These are phyloP conservation scores for Hydrotaea cyrtoneurina DNA, from an alignment of 2,888 invertebrate species.

Conservation along the genomic window DNA sequence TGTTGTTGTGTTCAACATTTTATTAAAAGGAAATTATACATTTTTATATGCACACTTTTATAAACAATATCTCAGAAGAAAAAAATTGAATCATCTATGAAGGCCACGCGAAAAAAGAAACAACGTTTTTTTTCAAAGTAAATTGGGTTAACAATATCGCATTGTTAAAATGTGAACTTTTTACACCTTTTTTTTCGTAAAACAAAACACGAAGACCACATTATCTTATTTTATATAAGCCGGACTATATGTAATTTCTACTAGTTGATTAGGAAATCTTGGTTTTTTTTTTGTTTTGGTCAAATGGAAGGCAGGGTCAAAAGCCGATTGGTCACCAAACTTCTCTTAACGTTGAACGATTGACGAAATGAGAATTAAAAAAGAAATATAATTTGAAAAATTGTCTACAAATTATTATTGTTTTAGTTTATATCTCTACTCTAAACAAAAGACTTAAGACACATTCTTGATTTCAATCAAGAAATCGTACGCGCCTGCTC, in stretches of 20 bases:
- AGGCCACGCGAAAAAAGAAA: conserved; percentile 55
- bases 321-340: background rate
- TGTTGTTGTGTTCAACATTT: conserved; percentile 25
- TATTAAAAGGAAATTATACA: conserved; percentile 52
- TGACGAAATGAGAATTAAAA: background rate
- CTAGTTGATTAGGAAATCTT: background rate
- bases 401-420: too few species aligned
- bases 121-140: conserved; percentile 7
- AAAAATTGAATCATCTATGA: conserved; percentile 59
- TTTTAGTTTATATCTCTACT: background rate
- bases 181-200: conserved; percentile 43
- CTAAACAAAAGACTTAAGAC: conserved; percentile 56
- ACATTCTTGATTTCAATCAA: conserved; percentile 27
- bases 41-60: conserved; percentile 29
- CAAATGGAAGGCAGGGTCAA: background rate
- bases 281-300: too few species aligned
- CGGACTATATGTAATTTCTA: background rate
- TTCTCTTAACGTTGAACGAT: background rate
- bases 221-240: background rate
- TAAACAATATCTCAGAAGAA: conserved; percentile 22
- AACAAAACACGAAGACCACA: conserved; percentile 9
- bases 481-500: background rate
- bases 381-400: background rate
- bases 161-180: conserved; percentile 45
- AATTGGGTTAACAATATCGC: conserved; percentile 62